Evolutionary conservation across 2,113 vertebrate species (phyloP).

Genomic region (Pluvialis apricaria): DNA sequence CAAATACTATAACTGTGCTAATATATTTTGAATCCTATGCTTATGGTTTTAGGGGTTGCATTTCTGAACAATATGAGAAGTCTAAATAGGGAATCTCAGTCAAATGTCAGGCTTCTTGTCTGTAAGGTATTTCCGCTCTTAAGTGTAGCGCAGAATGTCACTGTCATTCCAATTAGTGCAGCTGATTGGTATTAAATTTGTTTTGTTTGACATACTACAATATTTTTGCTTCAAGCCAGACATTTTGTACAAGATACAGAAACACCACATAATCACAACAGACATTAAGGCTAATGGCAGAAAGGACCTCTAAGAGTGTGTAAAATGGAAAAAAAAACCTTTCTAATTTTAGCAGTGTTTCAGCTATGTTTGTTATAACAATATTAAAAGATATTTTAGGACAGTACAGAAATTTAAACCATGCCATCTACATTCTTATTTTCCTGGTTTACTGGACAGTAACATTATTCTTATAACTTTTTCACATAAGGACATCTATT

Average conservation of each 20-base stretch:
- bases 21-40: slow-evolving; percentile 9
- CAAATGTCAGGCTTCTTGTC: slow-evolving; percentile 61
- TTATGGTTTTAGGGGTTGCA: slow-evolving; percentile 7
- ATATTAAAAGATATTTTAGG: not conserved
- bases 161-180: slow-evolving; percentile 61
- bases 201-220: slow-evolving; percentile 26
- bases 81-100: slow-evolving; percentile 31
- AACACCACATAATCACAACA: not conserved
- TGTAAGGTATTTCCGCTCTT: slow-evolving; percentile 48
- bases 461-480: too few species aligned
- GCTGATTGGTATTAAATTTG: slow-evolving; percentile 56
- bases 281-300: not conserved
- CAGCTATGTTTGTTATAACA: not conserved
- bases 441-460: too few species aligned
- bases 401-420: not conserved
- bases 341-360: not conserved
- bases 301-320: not conserved
- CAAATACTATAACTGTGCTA: not conserved
- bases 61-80: slow-evolving; percentile 28
- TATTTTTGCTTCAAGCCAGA: slow-evolving; percentile 28
- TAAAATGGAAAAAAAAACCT: not conserved
- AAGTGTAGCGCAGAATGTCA: slow-evolving; percentile 53
- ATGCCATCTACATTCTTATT: too few species aligned
- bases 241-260: not conserved
- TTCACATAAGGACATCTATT: too few species aligned